Evolutionary conservation across 2,113 vertebrate genomes (phyloP).

Genomic region (Laterallus jamaicensis): DNA sequence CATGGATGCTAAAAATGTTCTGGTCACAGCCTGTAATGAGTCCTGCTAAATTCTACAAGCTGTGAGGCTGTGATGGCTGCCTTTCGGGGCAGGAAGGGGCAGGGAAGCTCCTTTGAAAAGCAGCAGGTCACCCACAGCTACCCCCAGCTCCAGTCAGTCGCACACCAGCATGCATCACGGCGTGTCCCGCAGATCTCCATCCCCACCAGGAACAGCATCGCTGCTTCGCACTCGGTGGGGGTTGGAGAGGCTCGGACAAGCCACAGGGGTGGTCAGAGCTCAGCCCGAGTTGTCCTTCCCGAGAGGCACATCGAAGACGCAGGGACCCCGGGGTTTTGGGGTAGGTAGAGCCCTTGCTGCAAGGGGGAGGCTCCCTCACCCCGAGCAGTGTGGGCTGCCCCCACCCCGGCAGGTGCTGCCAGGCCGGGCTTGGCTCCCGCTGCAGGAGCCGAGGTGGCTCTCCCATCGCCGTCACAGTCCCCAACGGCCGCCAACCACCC

Average conservation of each 20-base stretch:
- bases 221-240: neutral
- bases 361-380: no score
- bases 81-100: neutral
- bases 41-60: neutral
- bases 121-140: neutral
- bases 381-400: neutral
- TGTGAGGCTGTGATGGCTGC: fast-evolving
- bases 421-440: no score
- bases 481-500: neutral
- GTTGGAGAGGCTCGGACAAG: neutral
- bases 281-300: fast-evolving
- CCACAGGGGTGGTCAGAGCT: neutral
- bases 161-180: fast-evolving
- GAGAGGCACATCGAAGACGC: fast-evolving
- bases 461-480: neutral
- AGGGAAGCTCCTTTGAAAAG: neutral
- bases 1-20: neutral
- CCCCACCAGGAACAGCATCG: fast-evolving
- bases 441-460: no score
- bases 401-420: neutral
- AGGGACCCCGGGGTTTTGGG: fast-evolving
- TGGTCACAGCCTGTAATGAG: neutral
- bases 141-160: fast-evolving
- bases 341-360: neutral
- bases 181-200: no score